Evolutionary conservation across 2,797 vertebrate genomes (phyloP), one percentile per base, ranked within the genome.

Genomic region (Phrynocephalus guinanensis): DNA sequence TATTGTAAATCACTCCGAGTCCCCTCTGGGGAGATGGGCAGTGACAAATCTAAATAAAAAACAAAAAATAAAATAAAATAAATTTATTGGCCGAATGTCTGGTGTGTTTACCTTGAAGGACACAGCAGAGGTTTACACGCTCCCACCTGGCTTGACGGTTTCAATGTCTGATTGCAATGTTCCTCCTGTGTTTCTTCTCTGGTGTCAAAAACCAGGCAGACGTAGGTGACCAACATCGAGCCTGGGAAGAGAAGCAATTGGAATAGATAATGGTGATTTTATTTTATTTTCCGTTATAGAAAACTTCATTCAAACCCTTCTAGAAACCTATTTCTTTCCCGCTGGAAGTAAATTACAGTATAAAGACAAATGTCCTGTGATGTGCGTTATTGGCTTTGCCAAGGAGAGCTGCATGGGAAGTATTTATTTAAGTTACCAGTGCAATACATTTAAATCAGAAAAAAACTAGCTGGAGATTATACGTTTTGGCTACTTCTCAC

Each of bases 141-240:
- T 92, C 97, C 97, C 79, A 80, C 79, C 68, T 95, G 95, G 77
- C 94, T 95, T n/a, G 91, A 85, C 0, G 98, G 98, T 95, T 97
- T 98, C 85, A 92, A 95, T 0, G 97, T 96, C 20, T 94, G 93
- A n/a, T 97, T 96, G 75, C 99, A 99, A 82, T 96, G 95, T 84
- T 96, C 94, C 80, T 99, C 98, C 24, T 91, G 93, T 1, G 97
- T 95, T 66, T 96, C 96, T 28, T 96, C 93, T 91, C 90, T 95
- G 88, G 97, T 98, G 90, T 96, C 95, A 93, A 98, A 96, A 92
- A 97, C 98, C 94, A 98, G 71, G 86, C 99, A 99, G 44, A 97
- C 93, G 33, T 98, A 98, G 86, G 93, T 97, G 81, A 99, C 91
- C 95, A 96, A 95, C 90, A 90, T 94, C 71, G 95, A 95, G 90